Percentiles rank a stretch among this genome's conserved stretches.
These are phyloP conservation scores for Labeo calbasu DNA, from an alignment of 2,797 vertebrate species.

Conservation along the genomic window DNA sequence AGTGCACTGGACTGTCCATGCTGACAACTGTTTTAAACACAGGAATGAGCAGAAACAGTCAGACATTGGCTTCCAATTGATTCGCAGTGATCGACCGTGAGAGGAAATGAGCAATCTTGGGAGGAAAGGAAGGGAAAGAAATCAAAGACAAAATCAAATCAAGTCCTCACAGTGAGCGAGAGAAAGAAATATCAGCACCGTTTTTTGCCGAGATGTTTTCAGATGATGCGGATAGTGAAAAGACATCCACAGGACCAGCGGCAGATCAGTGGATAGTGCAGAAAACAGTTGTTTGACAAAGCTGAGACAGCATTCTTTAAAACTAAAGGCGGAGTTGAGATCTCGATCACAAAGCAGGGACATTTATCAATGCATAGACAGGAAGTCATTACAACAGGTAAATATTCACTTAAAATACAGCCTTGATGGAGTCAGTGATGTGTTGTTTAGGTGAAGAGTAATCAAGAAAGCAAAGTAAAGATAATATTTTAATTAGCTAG, in stretches of 20 bases:
- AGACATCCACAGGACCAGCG: slow-evolving; percentile 7
- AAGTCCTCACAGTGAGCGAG: slow-evolving; percentile 7
- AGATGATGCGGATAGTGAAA: slow-evolving; percentile 24
- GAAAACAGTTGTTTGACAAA: slow-evolving; percentile 35
- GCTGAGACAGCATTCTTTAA: slow-evolving; percentile 24
- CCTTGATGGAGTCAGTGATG: slow-evolving; percentile 74
- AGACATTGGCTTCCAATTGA: slow-evolving; percentile 46
- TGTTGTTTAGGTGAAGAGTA: slow-evolving; percentile 70
- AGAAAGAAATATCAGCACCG: slow-evolving; percentile 26
- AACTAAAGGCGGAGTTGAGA: slow-evolving; percentile 39
- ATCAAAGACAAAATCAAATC: slow-evolving; percentile 33
- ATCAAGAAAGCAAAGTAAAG: slow-evolving; percentile 70
- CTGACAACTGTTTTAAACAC: slow-evolving; percentile 20
- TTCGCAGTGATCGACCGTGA: slow-evolving; percentile 37
- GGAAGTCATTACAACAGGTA: slow-evolving; percentile 79
- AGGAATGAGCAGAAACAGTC: slow-evolving; percentile 35
- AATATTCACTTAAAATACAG: slow-evolving; percentile 78
- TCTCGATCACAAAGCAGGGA: slow-evolving; percentile 57
- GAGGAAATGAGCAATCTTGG: slow-evolving; percentile 45
- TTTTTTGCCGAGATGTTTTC: slow-evolving; percentile 15
- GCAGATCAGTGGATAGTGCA: slow-evolving; percentile 34
- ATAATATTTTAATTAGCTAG: slow-evolving; percentile 80
- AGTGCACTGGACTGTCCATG: neutral
- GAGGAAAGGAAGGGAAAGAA: slow-evolving; percentile 39
- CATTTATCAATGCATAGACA: slow-evolving; percentile 72